Conservation (phyloP, 2,888 invertebrate species). For the Laothoe populi region DNA sequence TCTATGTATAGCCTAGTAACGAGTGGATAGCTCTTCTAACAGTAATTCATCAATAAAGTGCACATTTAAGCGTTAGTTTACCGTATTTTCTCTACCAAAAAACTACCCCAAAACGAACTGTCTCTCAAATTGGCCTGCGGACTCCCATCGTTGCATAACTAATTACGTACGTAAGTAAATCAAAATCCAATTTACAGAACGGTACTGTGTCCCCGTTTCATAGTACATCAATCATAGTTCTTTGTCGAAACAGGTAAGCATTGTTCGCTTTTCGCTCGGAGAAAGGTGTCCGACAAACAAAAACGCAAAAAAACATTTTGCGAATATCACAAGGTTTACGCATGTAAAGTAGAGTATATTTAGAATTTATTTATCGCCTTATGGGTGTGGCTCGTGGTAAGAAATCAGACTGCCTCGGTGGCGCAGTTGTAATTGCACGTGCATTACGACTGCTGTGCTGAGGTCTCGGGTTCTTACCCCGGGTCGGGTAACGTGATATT, state of each 20-base stretch:
- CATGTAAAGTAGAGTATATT: not conserved
- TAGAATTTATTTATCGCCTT: not conserved
- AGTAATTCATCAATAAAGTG: no score
- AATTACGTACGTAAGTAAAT: slow-evolving; percentile 21
- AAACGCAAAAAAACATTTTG: slow-evolving; percentile 8
- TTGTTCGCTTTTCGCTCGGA: slow-evolving; percentile 29
- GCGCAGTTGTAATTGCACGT: no score
- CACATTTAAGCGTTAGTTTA: no score
- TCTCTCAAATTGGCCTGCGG: not conserved
- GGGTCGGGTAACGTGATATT: no score
- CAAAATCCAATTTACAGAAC: slow-evolving; percentile 30
- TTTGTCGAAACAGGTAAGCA: slow-evolving; percentile 51
- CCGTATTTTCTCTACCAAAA: not conserved
- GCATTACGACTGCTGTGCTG: no score
- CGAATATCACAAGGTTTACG: slow-evolving; percentile 10
- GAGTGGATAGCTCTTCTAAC: no score
- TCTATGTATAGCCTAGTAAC: no score
- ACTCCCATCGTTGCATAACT: slow-evolving; percentile 27
- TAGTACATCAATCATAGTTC: slow-evolving; percentile 48
- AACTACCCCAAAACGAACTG: not conserved
- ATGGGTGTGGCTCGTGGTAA: no score
- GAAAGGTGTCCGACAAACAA: slow-evolving; percentile 29
- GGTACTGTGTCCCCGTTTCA: slow-evolving; percentile 39
- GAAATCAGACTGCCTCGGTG: no score
- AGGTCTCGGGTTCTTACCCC: no score